Evolutionary conservation across 2,113 vertebrate genomes (phyloP).

Genomic region (Apteryx mantelli): DNA sequence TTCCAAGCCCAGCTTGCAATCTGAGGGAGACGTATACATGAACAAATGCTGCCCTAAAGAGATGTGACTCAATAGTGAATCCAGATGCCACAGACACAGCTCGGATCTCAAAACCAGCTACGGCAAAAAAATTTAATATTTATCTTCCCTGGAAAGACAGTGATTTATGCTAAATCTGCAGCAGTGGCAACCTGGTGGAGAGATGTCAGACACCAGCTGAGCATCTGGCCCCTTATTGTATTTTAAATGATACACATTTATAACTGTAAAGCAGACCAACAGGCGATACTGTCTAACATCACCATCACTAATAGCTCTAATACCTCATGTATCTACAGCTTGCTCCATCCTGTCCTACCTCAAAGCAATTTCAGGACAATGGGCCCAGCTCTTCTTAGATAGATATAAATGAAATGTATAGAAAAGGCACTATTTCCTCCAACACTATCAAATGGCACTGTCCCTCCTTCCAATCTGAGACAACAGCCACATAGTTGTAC

Average conservation of each 20-base stretch:
- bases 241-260: constrained; percentile 70
- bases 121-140: background rate
- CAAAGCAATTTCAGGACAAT: constrained; percentile 55
- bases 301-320: constrained; percentile 54
- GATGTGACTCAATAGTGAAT: background rate
- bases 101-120: background rate
- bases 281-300: constrained; percentile 56
- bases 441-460: background rate
- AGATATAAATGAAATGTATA: constrained; percentile 19
- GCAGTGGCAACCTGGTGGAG: background rate
- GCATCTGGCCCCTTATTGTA: constrained; percentile 52
- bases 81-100: background rate
- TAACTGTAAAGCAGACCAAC: constrained; percentile 62
- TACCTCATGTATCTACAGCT: constrained; percentile 47
- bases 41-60: background rate
- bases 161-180: background rate
- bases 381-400: constrained; percentile 5
- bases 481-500: background rate
- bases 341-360: constrained; percentile 29
- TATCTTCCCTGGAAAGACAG: constrained; percentile 11
- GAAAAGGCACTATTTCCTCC: background rate
- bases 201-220: constrained; percentile 35
- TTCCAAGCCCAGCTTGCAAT: background rate
- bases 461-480: background rate
- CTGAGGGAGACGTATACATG: background rate